Evolutionary conservation across 2,113 vertebrate species (phyloP), one percentile per base, ranked within the genome.

Genomic region (Catharus fuscescens): DNA sequence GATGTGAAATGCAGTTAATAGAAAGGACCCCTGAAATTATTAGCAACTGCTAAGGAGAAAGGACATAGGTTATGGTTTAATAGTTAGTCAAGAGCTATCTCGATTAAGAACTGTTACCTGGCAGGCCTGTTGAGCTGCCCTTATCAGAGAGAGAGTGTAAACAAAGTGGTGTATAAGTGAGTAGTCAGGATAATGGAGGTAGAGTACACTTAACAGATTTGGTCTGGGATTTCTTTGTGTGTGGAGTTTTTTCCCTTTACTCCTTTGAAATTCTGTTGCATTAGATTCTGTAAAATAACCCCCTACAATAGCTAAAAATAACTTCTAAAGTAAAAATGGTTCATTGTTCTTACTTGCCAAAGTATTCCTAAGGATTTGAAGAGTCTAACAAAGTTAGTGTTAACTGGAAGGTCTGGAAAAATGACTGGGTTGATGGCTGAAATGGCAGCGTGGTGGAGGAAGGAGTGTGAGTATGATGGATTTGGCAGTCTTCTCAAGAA

Each of bases 131-230:
- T 88, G 56, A 94, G 48, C 85, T 57, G 76, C 65, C 45, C 81
- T 94, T 94, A 95, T 91, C 94, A 66, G 76, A 86, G 53, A 48
- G 62, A 96, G 88, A 91, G 82, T 80, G 64, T 92, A 93, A 95
- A 96, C 60, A 88, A 64, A 94, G 67, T 83, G 81, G 52, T n/a
- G n/a, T n/a, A n/a, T n/a, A 83, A 94, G 85, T 61, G 44, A 69
- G 12, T 74, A 45, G 47, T 82, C 29, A 20, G 48, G 82, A 32
- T 92, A 92, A 79, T 76, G 53, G 53, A 48, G 4, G 61, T 40
- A 78, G 70, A 87, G 56, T 54, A 31, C 0, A 0, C 31, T 53
- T 62, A 82, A 59, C 48, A 81, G 32, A n/a, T 81, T 79, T 72
- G 26, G 47, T 6, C 34, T 53, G 16, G 17, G 24, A 1, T 0